Conservation (phyloP, 2,113 vertebrate species). For the Strix uralensis region DNA sequence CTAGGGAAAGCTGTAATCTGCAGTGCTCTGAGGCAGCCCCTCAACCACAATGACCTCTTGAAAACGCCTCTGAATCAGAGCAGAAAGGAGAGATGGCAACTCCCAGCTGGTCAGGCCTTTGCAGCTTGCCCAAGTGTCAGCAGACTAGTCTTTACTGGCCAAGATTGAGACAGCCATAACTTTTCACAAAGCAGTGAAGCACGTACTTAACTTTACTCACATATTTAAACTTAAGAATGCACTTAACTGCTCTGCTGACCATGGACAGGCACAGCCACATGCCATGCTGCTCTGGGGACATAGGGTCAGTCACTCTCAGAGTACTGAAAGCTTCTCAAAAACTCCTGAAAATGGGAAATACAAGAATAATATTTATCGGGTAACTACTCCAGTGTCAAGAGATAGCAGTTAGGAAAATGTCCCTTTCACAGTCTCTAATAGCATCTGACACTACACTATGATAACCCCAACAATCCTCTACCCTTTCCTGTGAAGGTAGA, state of each 20-base stretch:
- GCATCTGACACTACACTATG: background rate
- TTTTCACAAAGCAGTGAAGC: background rate
- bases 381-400: background rate
- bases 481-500: background rate
- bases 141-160: background rate
- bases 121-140: background rate
- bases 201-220: background rate
- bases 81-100: background rate
- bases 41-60: background rate
- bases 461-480: background rate
- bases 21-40: background rate
- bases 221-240: background rate
- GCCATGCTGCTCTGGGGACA: background rate
- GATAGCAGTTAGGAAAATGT: background rate
- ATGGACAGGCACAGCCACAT: background rate
- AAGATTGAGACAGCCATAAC: background rate
- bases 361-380: background rate
- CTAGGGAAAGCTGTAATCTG: slow-evolving; percentile 18
- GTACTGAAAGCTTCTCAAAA: background rate
- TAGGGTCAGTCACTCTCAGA: background rate
- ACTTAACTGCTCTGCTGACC: background rate
- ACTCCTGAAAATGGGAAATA: background rate
- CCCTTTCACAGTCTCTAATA: background rate
- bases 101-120: background rate
- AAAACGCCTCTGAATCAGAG: background rate